phyloP scores from a whole-genome alignment of 2,797 vertebrate genomes.

The Allobates femoralis region DNA sequence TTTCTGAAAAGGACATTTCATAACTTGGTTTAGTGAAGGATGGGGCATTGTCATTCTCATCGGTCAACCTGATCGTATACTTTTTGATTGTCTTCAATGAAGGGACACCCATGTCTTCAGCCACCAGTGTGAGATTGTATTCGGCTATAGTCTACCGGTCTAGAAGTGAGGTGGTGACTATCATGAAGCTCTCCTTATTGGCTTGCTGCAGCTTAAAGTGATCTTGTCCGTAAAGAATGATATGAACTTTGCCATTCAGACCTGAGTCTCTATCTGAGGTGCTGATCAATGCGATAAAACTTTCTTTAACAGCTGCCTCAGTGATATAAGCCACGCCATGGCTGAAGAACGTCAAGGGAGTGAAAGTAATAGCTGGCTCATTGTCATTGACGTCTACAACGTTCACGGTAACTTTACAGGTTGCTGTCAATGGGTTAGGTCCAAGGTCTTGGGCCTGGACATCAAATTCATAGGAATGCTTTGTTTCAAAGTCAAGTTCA shows the following conservation, averaged over 20 bases:
- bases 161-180: slow-evolving; percentile 74
- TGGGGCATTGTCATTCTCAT: slow-evolving; percentile 82
- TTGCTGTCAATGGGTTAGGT: slow-evolving; percentile 81
- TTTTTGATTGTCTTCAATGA: slow-evolving; percentile 76
- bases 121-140: slow-evolving; percentile 79
- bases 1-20: slow-evolving; percentile 79
- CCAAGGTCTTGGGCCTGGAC: slow-evolving; percentile 87
- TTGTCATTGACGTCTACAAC: slow-evolving; percentile 93
- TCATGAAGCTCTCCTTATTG: slow-evolving; percentile 81
- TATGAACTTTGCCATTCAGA: slow-evolving; percentile 78
- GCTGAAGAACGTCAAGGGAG: slow-evolving; percentile 79
- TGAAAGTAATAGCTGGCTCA: slow-evolving; percentile 87
- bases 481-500: slow-evolving; percentile 88
- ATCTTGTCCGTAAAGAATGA: slow-evolving; percentile 78
- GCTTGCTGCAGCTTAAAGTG: slow-evolving; percentile 82
- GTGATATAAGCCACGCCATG: slow-evolving; percentile 79
- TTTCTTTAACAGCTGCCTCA: slow-evolving; percentile 78
- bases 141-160: slow-evolving; percentile 78
- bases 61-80: slow-evolving; percentile 78
- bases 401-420: slow-evolving; percentile 88
- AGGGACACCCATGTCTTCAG: slow-evolving; percentile 77
- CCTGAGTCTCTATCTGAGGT: slow-evolving; percentile 82
- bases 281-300: slow-evolving; percentile 82
- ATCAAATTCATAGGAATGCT: slow-evolving; percentile 90
- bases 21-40: slow-evolving; percentile 75